A percentile compares a stretch with the other conserved stretches of the same genome.
phyloP scores from a whole-genome alignment of 2,113 vertebrate species.

The Macroglossus sobrinus region DNA sequence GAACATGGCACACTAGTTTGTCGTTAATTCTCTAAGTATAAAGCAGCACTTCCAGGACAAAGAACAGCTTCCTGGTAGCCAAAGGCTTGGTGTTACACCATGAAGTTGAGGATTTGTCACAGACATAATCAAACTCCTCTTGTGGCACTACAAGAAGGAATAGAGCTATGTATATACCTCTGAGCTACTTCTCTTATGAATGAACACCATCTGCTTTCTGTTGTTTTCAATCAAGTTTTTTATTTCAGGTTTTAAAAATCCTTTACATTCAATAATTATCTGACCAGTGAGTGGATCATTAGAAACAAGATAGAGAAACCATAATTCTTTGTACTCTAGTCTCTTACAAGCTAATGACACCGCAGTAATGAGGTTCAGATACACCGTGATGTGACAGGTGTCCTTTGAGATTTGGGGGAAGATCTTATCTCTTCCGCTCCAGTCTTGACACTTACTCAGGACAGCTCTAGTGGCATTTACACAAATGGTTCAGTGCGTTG shows the following conservation, averaged over 20 bases:
- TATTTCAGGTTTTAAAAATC: constrained; percentile 26
- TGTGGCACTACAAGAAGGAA: background rate
- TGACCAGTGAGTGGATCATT: background rate
- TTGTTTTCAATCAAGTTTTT: constrained; percentile 40
- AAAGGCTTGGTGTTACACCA: background rate
- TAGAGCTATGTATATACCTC: constrained; percentile 6
- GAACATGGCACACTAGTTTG: background rate
- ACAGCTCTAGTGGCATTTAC: background rate
- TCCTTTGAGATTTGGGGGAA: background rate
- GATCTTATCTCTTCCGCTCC: background rate
- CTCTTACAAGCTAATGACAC: background rate
- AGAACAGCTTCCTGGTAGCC: background rate
- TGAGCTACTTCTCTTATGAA: background rate
- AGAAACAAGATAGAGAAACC: background rate
- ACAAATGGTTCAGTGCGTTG: background rate
- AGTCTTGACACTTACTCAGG: background rate
- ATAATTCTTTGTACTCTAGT: background rate
- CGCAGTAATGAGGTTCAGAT: background rate
- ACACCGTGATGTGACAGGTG: background rate
- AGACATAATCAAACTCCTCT: constrained; percentile 16
- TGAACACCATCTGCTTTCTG: constrained; percentile 52
- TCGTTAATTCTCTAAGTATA: constrained; percentile 19
- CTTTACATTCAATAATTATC: background rate
- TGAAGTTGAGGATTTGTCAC: background rate
- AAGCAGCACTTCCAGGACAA: constrained; percentile 23